Base-by-base conservation (phyloP, 2,113 vertebrate genomes). In the Zonotrichia leucophrys region DNA sequence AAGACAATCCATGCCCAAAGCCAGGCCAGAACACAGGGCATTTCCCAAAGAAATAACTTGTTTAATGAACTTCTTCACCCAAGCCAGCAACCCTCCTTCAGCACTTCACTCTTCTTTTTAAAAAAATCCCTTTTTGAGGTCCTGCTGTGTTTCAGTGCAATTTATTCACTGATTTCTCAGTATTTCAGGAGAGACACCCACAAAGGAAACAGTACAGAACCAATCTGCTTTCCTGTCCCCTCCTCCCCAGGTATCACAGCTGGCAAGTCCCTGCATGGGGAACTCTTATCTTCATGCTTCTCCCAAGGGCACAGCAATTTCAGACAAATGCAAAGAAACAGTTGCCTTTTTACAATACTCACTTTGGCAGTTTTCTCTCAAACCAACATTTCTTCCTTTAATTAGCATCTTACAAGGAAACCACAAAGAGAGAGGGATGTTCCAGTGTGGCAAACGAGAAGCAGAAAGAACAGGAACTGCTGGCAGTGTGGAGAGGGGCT, bases 321-420 rank as follows among this genome's bases (percentile, higher is more conserved):
- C 62, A 90, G n/a, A 52, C n/a, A 75, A 80, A 60, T 0, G 0
- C n/a, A 70, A 69, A 28, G 42, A 46, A 83, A 86, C 49, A 80
- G 73, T 73, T 90, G 46, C 41, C 77, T 64, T 93, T 89, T 87
- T 89, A 92, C 74, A 89, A 58, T 41, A 25, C 68, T 73, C 69
- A 17, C 83, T 87, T 88, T 42, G 50, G 79, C 85, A 92, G 53
- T 89, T 84, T 90, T 73, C 62, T 89, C 78, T 74, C 73, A 67
- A 81, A 73, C 39, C 73, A 89, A 73, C 74, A 87, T 74, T 85
- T 95, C 74, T 82, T 82, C 68, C 87, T 69, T 76, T 85, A 95
- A 95, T 92, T 83, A 87, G 49, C 50, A 66, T 52, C 73, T 44
- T 67, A 62, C 28, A 47, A 33, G 55, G 62, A 84, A 74, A 41